Base-by-base conservation (phyloP, 1,140 invertebrate genomes). In the Drosophila kikkawai region DNA sequence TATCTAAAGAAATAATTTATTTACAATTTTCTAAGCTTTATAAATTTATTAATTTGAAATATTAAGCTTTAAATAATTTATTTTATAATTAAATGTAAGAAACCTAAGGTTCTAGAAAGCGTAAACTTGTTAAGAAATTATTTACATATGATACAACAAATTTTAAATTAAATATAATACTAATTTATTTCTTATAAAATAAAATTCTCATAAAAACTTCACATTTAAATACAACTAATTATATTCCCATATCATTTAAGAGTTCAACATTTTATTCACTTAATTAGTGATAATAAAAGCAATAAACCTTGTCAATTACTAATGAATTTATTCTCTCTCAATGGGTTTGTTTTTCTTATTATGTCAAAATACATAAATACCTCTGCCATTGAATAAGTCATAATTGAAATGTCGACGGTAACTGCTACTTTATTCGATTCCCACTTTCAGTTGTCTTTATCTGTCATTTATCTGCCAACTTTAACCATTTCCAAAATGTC, bases 381-480 rank as follows among this genome's bases (percentile, higher is more conserved):
- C 48, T 37, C 0, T 5, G 5, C 6, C 7, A 65, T 60, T 36
- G 29, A 19, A 3, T 3, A 12, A 11, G 7, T 37, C 57, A 63
- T 67, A 63, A 69, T 51, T 53, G 37, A 67, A 69, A 44, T 19
- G 66, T 66, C 26, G 19, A 36, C 13, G 32, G 29, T 45, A 53
- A 70, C 13, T 55, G 36, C 51, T 55, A 55, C 63, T 53, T 67
- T 69, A 69, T 53, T 69, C 47, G 61, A 67, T 51, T 53, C 19
- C 32, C 47, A 19, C 37, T 45, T 53, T 37, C 7, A 4, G 63
- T 36, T 51, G 47, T 26, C 63, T 67, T 70, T 70, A 69, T 70
- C 63, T 70, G 61, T 67, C 67, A 67, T 70, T 70, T 67, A 70
- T 70, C 47, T 67, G 63, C 48, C 67, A 70, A 70, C 63, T 68